Evolutionary conservation across 2,888 invertebrate genomes (phyloP), one percentile per base, ranked within the genome.

Genomic region (Folsomia candida): DNA sequence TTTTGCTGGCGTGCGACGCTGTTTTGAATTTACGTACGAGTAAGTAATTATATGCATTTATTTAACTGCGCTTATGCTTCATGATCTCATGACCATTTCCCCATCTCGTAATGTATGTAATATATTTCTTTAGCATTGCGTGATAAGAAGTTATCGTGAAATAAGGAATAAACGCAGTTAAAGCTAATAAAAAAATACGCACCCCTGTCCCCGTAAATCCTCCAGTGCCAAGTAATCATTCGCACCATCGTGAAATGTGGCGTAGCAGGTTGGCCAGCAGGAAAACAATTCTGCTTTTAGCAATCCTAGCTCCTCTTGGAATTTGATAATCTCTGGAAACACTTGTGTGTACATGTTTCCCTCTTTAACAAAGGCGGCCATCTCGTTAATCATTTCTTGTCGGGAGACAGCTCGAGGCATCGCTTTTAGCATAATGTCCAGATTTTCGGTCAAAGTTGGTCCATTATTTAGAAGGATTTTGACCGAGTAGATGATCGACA

Each of bases 401-500:
- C 78, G 69, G 14, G 67, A 63, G 1, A 27, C 62, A 64, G 71
- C 73, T 58, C 71, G 66, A 25, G 75, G 78, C 22, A 78, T 69
- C 0, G 76, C 76, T 65, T 78, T 78, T 29, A 78, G 51, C 78
- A 78, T 78, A 11, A 76, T 57, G 62, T 67, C 6, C 29, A 78
- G 47, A 0, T 51, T 70, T 25, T 72, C 59, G 9, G 0, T 14
- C 4, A 4, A 4, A 18, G 24, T 71, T n/a, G 27, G 54, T 28
- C 72, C 71, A 18, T 70, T 51, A 37, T 76, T 72, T 57, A 74
- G 59, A 0, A 68, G 57, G 24, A 79, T 70, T 2, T 70, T 67
- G 14, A 77, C 69, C 0, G 77, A 67, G 64, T 79, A 79, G 74
- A 79, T 78, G 61, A 78, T 76, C 2, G 76, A 76, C 79, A 79